Percentiles rank a stretch among this genome's conserved stretches.
Evolutionary conservation across 35 echinoderm and acorn worm species (phyloP).

Genomic region (Heliocidaris erythrogramma): DNA sequence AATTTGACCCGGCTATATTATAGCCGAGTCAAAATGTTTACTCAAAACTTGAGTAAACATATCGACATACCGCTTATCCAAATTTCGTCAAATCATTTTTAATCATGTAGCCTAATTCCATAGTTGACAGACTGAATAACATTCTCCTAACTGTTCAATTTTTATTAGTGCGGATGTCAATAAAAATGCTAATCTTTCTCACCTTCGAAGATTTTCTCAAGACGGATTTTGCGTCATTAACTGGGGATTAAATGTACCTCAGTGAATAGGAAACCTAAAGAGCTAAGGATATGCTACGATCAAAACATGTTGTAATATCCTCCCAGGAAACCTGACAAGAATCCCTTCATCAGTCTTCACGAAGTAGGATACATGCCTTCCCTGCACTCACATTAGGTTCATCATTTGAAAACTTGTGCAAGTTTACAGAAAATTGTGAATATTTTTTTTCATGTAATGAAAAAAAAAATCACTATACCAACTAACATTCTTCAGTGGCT

Average conservation of each 20-base stretch:
- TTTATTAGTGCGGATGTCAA: not conserved
- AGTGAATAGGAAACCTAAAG: not conserved
- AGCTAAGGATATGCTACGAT: not conserved
- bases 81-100: too few relatives aligned
- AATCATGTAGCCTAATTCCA: too few relatives aligned
- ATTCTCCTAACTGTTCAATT: not conserved
- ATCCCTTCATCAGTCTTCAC: not conserved
- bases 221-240: not conserved
- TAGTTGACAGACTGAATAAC: not conserved
- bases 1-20: too few relatives aligned
- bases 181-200: not conserved
- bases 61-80: too few relatives aligned
- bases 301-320: not conserved
- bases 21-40: too few relatives aligned
- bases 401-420: too few relatives aligned
- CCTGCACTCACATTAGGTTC: not conserved
- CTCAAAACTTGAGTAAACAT: too few relatives aligned
- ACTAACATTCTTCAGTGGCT: too few relatives aligned
- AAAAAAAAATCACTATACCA: too few relatives aligned
- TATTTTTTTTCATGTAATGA: too few relatives aligned
- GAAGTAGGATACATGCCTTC: not conserved
- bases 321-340: not conserved
- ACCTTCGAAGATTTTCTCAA: not conserved
- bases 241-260: not conserved
- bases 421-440: too few relatives aligned